Conservation (phyloP, 2,113 vertebrate genomes). For the Gopherus evgoodei region DNA sequence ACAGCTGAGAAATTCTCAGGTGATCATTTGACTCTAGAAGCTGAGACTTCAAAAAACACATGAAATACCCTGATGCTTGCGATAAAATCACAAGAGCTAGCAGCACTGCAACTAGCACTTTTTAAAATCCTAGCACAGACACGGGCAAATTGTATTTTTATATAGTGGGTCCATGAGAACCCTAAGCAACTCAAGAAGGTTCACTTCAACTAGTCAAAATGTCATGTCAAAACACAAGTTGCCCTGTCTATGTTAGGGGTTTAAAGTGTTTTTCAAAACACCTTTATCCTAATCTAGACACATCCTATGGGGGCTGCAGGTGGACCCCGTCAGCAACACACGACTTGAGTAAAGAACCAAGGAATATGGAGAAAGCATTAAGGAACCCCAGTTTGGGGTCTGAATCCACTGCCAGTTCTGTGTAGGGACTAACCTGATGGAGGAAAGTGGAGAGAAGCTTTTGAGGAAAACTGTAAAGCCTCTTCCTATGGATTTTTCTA, state of each 20-base stretch:
- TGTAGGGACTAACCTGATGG: not conserved
- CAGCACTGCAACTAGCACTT: conserved; percentile 10
- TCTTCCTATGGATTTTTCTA: not conserved
- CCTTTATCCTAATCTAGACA: not conserved
- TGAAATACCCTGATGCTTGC: not conserved
- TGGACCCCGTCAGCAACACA: not conserved
- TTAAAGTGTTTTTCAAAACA: not conserved
- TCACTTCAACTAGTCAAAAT: not conserved
- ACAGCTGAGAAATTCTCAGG: not conserved
- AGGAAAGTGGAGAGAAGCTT: not conserved
- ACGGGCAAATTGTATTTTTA: not conserved
- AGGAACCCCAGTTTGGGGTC: not conserved
- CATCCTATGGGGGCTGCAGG: not conserved
- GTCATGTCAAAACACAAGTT: not conserved
- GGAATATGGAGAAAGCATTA: not conserved
- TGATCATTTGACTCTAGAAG: not conserved
- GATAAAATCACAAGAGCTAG: not conserved
- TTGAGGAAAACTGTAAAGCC: not conserved
- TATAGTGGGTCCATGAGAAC: not conserved
- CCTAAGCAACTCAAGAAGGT: not conserved
- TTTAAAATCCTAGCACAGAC: not conserved
- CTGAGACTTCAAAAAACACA: not conserved
- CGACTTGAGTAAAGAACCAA: not conserved
- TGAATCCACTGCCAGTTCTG: not conserved
- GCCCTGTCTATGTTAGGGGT: not conserved